Conservation (phyloP, 2,113 vertebrate species). For the Prunella himalayana region DNA sequence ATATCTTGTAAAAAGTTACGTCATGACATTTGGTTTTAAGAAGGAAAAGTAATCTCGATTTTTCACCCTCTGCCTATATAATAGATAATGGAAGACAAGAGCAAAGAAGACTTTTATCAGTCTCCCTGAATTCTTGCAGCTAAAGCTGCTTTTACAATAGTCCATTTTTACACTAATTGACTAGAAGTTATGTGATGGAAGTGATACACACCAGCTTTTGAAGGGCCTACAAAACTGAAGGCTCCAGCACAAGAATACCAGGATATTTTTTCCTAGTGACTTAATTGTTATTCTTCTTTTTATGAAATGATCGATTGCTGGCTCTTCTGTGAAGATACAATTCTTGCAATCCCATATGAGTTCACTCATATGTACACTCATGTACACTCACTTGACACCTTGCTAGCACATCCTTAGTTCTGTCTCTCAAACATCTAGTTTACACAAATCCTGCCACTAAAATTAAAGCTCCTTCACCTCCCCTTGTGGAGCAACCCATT, state of each 20-base stretch:
- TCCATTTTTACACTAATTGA: neutral
- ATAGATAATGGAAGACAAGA: neutral
- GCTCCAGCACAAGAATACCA: neutral
- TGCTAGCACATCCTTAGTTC: neutral
- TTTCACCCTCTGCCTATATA: neutral
- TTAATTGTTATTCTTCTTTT: neutral
- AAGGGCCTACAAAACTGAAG: neutral
- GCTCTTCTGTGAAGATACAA: neutral
- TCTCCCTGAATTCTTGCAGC: neutral
- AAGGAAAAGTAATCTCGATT: neutral
- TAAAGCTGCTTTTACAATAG: neutral
- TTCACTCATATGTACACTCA: neutral
- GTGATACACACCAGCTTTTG: neutral
- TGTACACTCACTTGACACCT: neutral
- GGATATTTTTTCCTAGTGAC: neutral
- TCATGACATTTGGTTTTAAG: neutral
- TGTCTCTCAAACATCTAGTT: neutral
- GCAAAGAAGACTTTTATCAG: neutral
- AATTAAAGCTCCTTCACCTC: neutral
- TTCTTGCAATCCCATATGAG: neutral
- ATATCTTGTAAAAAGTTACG: neutral
- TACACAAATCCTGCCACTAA: neutral
- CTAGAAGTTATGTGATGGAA: accelerated
- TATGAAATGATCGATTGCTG: neutral
- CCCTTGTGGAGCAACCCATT: neutral